phyloP scores from a whole-genome alignment of 2,888 invertebrate genomes.

The Dryomyza anilis region DNA sequence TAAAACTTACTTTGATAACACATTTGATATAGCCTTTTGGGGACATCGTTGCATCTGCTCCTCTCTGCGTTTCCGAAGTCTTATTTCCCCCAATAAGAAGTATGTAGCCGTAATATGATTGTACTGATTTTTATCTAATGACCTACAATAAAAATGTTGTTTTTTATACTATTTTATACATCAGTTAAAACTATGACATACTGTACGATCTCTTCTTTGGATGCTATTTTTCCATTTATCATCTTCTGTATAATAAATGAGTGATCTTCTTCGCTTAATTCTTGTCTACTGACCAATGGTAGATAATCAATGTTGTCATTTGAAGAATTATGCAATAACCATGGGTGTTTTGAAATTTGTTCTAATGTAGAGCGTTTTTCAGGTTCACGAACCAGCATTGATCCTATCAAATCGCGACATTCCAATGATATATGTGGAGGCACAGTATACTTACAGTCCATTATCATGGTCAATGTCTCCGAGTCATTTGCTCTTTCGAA shows the following conservation, averaged over 20 bases:
- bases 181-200: conserved; percentile 60
- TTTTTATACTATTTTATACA: no score
- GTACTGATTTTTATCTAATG: conserved; percentile 94
- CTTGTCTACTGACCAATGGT: conserved; percentile 87
- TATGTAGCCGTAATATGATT: conserved; percentile 99
- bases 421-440: conserved; percentile 84
- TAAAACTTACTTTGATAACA: conserved; percentile 46
- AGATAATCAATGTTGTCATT: conserved; percentile 65
- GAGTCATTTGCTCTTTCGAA: conserved; percentile 99
- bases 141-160: no score
- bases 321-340: conserved; percentile 68
- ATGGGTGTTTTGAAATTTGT: conserved; percentile 85
- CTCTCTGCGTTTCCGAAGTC: conserved; percentile 79
- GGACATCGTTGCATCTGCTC: conserved; percentile 63
- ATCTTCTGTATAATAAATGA: conserved; percentile 91
- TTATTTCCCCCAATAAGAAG: conserved; percentile 92
- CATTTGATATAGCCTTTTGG: conserved; percentile 42
- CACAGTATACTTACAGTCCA: conserved; percentile 97
- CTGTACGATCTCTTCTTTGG: conserved; percentile 92
- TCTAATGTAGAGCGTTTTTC: conserved; percentile 85
- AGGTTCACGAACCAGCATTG: conserved; percentile 94
- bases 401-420: conserved; percentile 88
- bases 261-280: conserved; percentile 90
- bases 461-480: conserved; percentile 98
- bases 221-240: conserved; percentile 93